Conservation (phyloP, 2,888 invertebrate genomes). For the Protophormia terraenovae region DNA sequence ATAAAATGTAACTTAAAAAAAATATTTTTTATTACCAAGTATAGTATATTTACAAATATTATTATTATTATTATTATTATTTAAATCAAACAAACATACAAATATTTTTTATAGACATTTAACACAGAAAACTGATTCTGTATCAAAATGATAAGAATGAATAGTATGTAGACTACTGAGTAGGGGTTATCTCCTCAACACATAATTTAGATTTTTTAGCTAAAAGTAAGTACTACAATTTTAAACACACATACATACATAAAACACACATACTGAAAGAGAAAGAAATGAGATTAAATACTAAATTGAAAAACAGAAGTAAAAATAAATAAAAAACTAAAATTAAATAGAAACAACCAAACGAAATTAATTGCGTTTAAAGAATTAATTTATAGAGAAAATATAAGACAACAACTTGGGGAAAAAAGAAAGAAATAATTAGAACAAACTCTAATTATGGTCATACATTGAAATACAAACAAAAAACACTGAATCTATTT, state of each 20-base stretch:
- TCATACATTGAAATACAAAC: constrained; percentile 19
- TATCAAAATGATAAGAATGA: constrained; percentile 48
- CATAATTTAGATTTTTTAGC: constrained; percentile 39
- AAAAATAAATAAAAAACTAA: constrained; percentile 5
- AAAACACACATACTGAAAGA: not conserved
- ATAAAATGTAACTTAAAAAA: not conserved
- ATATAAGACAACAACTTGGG: constrained; percentile 17
- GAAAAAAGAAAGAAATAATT: constrained; percentile 52
- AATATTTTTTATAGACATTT: not conserved
- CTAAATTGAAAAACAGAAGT: not conserved
- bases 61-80: not conserved
- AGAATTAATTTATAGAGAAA: constrained; percentile 64
- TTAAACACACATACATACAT: not conserved
- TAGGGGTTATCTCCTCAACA: constrained; percentile 53
- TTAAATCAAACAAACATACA: not conserved
- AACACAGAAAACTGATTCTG: constrained; percentile 9
- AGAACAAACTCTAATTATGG: constrained; percentile 62
- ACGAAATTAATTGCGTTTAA: constrained; percentile 55
- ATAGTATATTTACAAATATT: not conserved
- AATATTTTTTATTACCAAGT: not conserved
- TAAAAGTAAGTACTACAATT: constrained; percentile 24
- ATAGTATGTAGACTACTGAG: constrained; percentile 6
- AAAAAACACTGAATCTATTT: not conserved
- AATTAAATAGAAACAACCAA: constrained; percentile 32
- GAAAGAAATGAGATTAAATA: constrained; percentile 51